A percentile compares a stretch with the other conserved stretches of the same genome.
Conservation (phyloP, 2,113 vertebrate genomes). For the Vanacampus margaritifer region DNA sequence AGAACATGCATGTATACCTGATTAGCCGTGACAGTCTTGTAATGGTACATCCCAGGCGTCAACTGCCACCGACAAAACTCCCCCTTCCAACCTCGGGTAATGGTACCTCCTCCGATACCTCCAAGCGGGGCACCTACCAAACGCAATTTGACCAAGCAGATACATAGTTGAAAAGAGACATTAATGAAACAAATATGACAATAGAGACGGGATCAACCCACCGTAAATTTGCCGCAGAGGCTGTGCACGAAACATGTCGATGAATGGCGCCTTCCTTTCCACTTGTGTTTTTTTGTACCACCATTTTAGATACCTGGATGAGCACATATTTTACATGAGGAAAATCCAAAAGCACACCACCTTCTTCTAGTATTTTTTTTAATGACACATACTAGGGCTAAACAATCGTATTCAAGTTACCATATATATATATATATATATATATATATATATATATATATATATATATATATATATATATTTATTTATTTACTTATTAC, state of each 20-base stretch:
- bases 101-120: conserved; percentile 91
- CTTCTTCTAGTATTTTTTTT: no score
- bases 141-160: neutral
- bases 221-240: conserved; percentile 93
- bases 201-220: conserved; percentile 51
- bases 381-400: no score
- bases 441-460: no score
- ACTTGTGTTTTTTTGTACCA: conserved; percentile 89
- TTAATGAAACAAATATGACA: neutral
- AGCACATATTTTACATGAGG: conserved; percentile 14
- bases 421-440: no score
- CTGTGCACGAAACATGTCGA: conserved; percentile 82
- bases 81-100: conserved; percentile 91
- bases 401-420: no score
- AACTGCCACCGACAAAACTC: conserved; percentile 98
- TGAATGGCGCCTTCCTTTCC: conserved; percentile 92
- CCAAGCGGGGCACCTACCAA: conserved; percentile 86
- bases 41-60: conserved; percentile 90
- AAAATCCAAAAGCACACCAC: neutral
- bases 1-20: conserved; percentile 74
- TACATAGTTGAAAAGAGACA: neutral
- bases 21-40: conserved; percentile 82
- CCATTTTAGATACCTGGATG: conserved; percentile 87
- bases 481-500: no score
- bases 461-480: no score